A percentile compares a stretch with the other conserved stretches of the same genome.
Evolutionary conservation across 2,888 invertebrate species (phyloP).

Genomic region (Melanotus villosus): DNA sequence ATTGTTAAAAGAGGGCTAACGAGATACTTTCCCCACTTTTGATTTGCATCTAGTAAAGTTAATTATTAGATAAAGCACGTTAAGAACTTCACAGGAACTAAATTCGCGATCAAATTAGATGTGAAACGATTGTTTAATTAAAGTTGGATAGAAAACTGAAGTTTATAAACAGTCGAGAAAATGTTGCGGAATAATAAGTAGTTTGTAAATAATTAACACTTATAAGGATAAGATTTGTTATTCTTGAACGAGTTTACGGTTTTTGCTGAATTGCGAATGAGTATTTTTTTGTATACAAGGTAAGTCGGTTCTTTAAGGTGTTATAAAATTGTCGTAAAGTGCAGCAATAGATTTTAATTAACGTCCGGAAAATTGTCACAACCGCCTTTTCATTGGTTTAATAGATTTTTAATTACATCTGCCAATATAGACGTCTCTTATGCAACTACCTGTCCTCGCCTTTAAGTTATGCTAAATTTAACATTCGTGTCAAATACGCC

Average conservation of each 20-base stretch:
- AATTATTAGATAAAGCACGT: slow-evolving; percentile 23
- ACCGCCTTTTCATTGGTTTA: slow-evolving; percentile 8
- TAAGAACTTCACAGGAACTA: slow-evolving; percentile 14
- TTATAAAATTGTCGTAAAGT: slow-evolving; percentile 18
- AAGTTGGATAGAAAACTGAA: background rate
- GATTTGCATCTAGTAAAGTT: slow-evolving; percentile 26
- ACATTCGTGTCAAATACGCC: background rate
- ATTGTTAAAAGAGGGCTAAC: slow-evolving; percentile 31
- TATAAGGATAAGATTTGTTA: background rate
- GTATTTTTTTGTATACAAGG: background rate
- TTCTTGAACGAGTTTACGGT: background rate
- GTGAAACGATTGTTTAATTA: slow-evolving; percentile 21
- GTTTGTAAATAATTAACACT: background rate
- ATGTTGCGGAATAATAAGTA: background rate
- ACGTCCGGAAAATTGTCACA: slow-evolving; percentile 18
- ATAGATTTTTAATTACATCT: slow-evolving; percentile 16
- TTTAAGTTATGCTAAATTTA: slow-evolving; percentile 14
- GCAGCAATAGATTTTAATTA: background rate
- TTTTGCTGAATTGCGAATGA: background rate
- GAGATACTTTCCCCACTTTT: slow-evolving; percentile 33
- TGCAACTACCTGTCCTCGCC: slow-evolving; percentile 7
- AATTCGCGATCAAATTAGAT: slow-evolving; percentile 14
- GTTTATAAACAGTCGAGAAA: background rate
- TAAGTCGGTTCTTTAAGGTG: background rate
- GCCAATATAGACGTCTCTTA: background rate